Evolutionary conservation across 2,888 invertebrate genomes (phyloP), one percentile per base, ranked within the genome.

Genomic region (Apeira syringaria): DNA sequence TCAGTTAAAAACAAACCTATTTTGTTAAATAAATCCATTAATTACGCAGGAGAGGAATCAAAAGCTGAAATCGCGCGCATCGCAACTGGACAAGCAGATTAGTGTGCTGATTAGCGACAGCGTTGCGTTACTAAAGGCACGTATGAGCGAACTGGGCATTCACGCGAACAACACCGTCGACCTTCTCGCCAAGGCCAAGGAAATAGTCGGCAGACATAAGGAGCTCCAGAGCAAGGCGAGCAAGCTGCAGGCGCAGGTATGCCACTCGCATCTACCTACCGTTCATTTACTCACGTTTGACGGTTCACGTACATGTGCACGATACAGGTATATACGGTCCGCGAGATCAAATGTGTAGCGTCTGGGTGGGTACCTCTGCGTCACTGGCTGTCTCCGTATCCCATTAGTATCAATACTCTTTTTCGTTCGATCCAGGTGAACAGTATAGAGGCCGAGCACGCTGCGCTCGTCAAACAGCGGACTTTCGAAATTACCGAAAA

Each of bases 1-100:
- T 15, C 3, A 3, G 4, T 15, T 4, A 15, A 2, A 15, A 2
- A 2, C 3, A 15, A 15, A 15, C 4, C 15, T 15, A 4, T 15
- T 15, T 15, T 15, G 4, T 31, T 11, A 20, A 5, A 13, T 32
- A 29, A n/a, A 8, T 5, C 5, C 3, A 32, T 46, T 8, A 22
- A 32, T 22, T 5, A 26, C 42, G 26, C 84, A 94, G 92, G 95
- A 96, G 68, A 92, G 95, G 44, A 97, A 97, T 80, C 92, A 94
- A 62, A 94, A 94, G 64, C 82, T 98, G 50, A 94, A 95, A 77
- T 95, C 94, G 41, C 93, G 97, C 43, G 95, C 96, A 27, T 95
- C 95, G n/a, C 97, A 97, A 78, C 86, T 98, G 59, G 97, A 98
- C 69, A 97, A 97, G 74, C 97, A 98, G 90, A 97, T 98, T 52